Conservation (phyloP, 2,888 invertebrate species). For the Tetragonisca angustula region DNA sequence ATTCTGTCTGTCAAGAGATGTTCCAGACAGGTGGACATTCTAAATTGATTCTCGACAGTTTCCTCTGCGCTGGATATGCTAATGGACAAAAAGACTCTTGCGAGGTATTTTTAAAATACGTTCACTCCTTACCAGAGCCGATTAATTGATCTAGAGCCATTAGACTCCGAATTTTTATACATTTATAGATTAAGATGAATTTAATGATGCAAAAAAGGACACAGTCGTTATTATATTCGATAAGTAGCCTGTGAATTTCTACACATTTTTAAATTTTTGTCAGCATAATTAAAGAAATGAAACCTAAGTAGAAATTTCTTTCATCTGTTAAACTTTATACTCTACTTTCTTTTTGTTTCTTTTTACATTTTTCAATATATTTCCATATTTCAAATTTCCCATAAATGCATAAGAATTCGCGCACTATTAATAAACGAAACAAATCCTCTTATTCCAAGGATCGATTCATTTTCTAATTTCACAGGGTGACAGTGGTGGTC, state of each 20-base stretch:
- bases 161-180: background rate
- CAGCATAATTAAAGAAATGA: too few species aligned
- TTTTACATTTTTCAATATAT: too few species aligned
- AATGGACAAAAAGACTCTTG: slow-evolving; percentile 97
- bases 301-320: too few species aligned
- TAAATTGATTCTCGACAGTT: slow-evolving; percentile 93
- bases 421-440: too few species aligned
- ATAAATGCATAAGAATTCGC: too few species aligned
- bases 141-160: background rate
- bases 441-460: too few species aligned
- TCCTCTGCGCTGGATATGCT: slow-evolving; percentile 96
- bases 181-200: too few species aligned
- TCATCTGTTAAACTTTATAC: too few species aligned
- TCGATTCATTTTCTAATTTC: background rate
- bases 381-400: too few species aligned
- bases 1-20: slow-evolving; percentile 96
- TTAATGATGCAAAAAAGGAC: background rate
- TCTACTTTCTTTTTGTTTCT: too few species aligned
- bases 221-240: background rate
- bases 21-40: slow-evolving; percentile 95
- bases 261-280: too few species aligned
- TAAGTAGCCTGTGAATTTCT: too few species aligned
- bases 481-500: slow-evolving; percentile 97
- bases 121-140: background rate
- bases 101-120: slow-evolving; percentile 87